Evolutionary conservation across 2,888 invertebrate genomes (phyloP).

Genomic region (Eristalinus aeneus): DNA sequence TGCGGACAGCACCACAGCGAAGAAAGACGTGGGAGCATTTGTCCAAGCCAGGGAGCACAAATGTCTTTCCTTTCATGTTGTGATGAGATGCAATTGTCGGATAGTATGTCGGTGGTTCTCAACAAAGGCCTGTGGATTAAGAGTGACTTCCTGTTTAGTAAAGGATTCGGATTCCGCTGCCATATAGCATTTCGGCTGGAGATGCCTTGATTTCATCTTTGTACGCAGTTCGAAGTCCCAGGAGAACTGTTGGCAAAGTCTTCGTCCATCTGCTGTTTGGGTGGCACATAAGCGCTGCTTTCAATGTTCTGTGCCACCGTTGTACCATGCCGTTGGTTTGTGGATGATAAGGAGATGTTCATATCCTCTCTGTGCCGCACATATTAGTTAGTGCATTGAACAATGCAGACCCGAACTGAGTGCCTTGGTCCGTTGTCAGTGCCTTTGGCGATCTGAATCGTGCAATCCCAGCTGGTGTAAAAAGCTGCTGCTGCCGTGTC

Average conservation of each 20-base stretch:
- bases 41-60: too few relatives aligned
- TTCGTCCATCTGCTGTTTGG: neutral
- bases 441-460: conserved; percentile 10
- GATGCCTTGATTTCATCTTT: too few relatives aligned
- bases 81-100: too few relatives aligned
- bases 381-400: conserved; percentile 3
- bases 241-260: neutral
- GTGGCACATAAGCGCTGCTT: too few relatives aligned
- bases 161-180: conserved; percentile 1
- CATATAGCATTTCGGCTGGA: too few relatives aligned
- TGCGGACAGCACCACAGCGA: neutral
- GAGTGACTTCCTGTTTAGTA: neutral
- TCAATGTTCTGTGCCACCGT: too few relatives aligned
- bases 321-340: neutral
- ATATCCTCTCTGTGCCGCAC: neutral
- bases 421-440: conserved; percentile 9
- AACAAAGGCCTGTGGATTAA: neutral
- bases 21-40: neutral
- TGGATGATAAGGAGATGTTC: conserved; percentile 16
- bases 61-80: too few relatives aligned
- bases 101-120: too few relatives aligned
- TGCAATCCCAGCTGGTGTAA: conserved; percentile 7
- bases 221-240: conserved; percentile 7
- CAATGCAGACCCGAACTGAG: conserved; percentile 22
- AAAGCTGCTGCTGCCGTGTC: neutral